Evolutionary conservation across 2,797 vertebrate species (phyloP).

Genomic region (Picus viridis): DNA sequence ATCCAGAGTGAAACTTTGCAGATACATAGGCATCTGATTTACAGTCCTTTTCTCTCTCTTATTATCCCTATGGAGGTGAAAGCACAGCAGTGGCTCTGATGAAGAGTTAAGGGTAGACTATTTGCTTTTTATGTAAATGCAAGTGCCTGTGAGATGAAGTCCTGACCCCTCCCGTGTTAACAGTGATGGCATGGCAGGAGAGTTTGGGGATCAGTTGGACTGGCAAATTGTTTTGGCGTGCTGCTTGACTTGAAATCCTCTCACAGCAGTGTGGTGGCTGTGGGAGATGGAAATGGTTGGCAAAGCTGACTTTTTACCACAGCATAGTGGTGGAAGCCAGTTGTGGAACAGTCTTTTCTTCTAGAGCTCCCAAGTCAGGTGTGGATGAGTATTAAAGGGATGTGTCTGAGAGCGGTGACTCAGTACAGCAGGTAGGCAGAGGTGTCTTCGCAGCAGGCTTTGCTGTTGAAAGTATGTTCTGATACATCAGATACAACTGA

Average conservation of each 20-base stretch:
- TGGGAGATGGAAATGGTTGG: background rate
- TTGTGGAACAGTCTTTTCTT: background rate
- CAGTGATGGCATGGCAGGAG: background rate
- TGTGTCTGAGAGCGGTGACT: background rate
- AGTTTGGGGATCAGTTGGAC: background rate
- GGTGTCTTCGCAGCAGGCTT: background rate
- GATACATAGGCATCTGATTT: background rate
- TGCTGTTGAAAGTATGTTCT: background rate
- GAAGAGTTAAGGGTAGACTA: background rate
- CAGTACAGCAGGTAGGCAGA: background rate
- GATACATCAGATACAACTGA: rapidly evolving
- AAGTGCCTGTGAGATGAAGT: background rate
- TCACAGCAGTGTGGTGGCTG: rapidly evolving
- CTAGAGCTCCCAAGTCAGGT: background rate
- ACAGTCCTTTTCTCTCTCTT: background rate
- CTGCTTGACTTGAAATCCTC: background rate
- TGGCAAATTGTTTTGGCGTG: background rate
- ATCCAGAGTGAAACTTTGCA: background rate
- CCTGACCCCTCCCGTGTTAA: background rate
- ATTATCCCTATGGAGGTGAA: background rate
- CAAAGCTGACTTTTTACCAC: background rate
- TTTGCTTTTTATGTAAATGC: background rate
- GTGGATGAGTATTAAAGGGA: background rate
- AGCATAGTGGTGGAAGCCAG: background rate
- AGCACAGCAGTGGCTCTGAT: background rate